Evolutionary conservation across 2,888 invertebrate species (phyloP), one percentile per base, ranked within the genome.

Genomic region (Archips crataeganus): DNA sequence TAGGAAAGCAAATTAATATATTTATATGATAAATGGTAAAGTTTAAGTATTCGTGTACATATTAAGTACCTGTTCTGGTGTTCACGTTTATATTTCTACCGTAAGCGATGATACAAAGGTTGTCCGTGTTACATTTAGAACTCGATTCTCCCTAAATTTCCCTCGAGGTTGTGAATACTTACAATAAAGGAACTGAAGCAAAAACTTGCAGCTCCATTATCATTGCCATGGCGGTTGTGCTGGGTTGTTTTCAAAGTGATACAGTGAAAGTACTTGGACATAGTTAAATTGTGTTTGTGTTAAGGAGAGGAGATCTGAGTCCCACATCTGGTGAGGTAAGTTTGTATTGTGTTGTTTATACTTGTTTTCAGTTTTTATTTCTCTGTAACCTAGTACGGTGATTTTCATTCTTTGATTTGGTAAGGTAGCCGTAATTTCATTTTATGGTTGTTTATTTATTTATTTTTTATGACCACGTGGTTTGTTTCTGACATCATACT

Each of bases 101-200:
- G 85, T 82, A 84, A 85, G 84, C 81, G 83, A 83, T 84, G 82
- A 85, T 80, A 77, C 78, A 77, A 82, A 85, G 85, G 85, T 87
- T 90, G 84, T 86, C 81, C 79, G 84, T 84, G 85, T 81, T 81
- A 79, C 78, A 77, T 79, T 84, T 81, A 83, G 81, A 82, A 85
- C 82, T 85, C 81, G 83, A 79, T 84, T 83, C 81, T 78, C 83
- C 83, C 83, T 84, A 81, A 87, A 90, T 91, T 92, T 92, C 90
- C 89, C 89, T 81, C 76, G 91, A 88, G 94, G 92, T 94, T 93
- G 93, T 93, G 93, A 92, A 86, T 89, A 85, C 82, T 74, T 87
- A 87, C 85, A 85, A 88, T 90, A 90, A 88, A 87, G 82, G 84
- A 84, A 89, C 87, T 87, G 84, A 81, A 80, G 81, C 78, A 85